phyloP scores from a whole-genome alignment of 2,888 invertebrate species.

The Anagyrus pseudococci region DNA sequence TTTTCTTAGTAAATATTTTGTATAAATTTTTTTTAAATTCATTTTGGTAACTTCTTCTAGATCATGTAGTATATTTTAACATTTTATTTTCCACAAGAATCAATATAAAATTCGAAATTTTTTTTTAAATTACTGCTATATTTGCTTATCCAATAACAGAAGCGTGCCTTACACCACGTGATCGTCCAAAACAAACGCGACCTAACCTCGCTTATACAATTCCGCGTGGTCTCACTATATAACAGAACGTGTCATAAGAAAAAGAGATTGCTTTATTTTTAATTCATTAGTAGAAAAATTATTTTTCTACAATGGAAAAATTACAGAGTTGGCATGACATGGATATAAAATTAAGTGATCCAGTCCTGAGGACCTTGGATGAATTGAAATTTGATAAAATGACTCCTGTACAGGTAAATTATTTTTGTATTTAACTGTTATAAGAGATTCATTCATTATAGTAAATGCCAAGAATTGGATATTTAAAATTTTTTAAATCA shows the following conservation, averaged over 20 bases:
- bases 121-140: neutral
- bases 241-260: too few species aligned
- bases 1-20: too few species aligned
- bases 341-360: conserved; percentile 59
- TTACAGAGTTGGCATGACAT: conserved; percentile 64
- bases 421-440: neutral
- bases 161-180: too few species aligned
- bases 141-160: too few species aligned
- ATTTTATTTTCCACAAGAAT: neutral
- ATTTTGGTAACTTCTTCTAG: conserved; percentile 44
- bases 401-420: conserved; percentile 69
- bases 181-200: too few species aligned
- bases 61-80: neutral
- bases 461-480: too few species aligned
- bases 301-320: too few species aligned
- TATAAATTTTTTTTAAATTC: conserved; percentile 1
- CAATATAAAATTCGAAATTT: neutral
- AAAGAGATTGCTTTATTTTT: too few species aligned
- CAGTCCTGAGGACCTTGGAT: conserved; percentile 62
- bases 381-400: conserved; percentile 66
- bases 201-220: too few species aligned
- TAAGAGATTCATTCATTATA: neutral
- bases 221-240: too few species aligned
- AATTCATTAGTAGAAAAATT: too few species aligned
- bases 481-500: conserved; percentile 15